Evolutionary conservation across 2,888 invertebrate species (phyloP).

Genomic region (Dexiosoma caninum): DNA sequence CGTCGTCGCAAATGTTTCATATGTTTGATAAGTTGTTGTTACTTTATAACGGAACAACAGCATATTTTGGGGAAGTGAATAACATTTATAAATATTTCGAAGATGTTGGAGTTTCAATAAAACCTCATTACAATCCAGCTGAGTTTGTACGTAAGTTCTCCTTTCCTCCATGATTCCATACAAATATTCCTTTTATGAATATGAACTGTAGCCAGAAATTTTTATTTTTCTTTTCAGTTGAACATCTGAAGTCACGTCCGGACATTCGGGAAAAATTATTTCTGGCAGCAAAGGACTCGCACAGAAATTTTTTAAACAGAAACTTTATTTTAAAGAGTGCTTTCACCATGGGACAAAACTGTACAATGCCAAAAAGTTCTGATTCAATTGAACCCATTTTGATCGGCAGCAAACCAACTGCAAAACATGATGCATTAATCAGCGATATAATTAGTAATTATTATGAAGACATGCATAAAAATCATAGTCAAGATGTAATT

Average conservation of each 20-base stretch:
- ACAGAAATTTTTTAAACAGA: conserved; percentile 77
- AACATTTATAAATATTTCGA: conserved; percentile 86
- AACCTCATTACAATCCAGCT: conserved; percentile 90
- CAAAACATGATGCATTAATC: too few species aligned
- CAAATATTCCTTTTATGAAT: too few species aligned
- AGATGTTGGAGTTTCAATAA: conserved; percentile 84
- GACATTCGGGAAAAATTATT: conserved; percentile 84
- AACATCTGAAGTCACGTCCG: conserved; percentile 80
- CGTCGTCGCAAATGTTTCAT: conserved; percentile 90
- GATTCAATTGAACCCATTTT: too few species aligned
- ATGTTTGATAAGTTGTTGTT: conserved; percentile 87
- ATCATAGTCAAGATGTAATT: conserved; percentile 35
- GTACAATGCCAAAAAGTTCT: too few species aligned
- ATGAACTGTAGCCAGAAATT: too few species aligned
- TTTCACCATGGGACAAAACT: too few species aligned
- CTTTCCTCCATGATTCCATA: neutral
- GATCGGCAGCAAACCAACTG: too few species aligned
- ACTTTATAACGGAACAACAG: conserved; percentile 85
- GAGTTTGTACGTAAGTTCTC: conserved; percentile 85
- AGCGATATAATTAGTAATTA: conserved; percentile 64
- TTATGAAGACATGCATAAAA: conserved; percentile 68
- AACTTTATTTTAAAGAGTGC: conserved; percentile 66
- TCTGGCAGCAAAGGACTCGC: conserved; percentile 82
- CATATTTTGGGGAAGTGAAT: conserved; percentile 86
- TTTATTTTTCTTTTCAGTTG: too few species aligned